Conservation (phyloP, 2,113 vertebrate genomes). For the Leptobrachium leishanense region DNA sequence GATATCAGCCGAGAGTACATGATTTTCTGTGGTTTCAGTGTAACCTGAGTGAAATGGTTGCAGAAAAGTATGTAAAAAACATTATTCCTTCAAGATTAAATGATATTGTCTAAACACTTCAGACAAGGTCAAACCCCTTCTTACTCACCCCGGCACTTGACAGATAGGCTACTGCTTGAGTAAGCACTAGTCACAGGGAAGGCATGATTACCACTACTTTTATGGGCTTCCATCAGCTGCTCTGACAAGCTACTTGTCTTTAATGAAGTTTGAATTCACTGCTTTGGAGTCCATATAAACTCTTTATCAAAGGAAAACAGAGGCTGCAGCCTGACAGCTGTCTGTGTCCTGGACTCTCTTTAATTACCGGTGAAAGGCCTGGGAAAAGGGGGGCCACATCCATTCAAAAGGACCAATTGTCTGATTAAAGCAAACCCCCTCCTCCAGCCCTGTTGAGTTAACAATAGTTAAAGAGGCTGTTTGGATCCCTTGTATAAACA, state of each 20-base stretch:
- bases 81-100: too few relatives aligned
- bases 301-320: conserved; percentile 20
- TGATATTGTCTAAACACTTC: too few relatives aligned
- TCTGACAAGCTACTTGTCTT: conserved; percentile 22
- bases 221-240: conserved; percentile 7
- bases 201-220: background rate
- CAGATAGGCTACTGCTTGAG: background rate
- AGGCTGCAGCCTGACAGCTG: conserved; percentile 55
- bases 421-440: conserved; percentile 63
- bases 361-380: conserved; percentile 64
- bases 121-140: background rate
- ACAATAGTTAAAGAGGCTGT: conserved; percentile 18
- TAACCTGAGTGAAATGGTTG: too few relatives aligned
- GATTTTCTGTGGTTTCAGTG: too few relatives aligned
- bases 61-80: too few relatives aligned
- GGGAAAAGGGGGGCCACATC: conserved; percentile 71
- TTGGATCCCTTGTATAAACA: conserved; percentile 73
- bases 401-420: conserved; percentile 74
- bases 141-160: background rate
- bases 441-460: background rate
- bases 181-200: background rate
- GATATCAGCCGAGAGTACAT: too few relatives aligned
- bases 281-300: conserved; percentile 37
- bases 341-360: conserved; percentile 66
- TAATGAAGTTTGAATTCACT: conserved; percentile 45